Evolutionary conservation across 2,113 vertebrate genomes (phyloP).

Genomic region (Madoqua kirkii): DNA sequence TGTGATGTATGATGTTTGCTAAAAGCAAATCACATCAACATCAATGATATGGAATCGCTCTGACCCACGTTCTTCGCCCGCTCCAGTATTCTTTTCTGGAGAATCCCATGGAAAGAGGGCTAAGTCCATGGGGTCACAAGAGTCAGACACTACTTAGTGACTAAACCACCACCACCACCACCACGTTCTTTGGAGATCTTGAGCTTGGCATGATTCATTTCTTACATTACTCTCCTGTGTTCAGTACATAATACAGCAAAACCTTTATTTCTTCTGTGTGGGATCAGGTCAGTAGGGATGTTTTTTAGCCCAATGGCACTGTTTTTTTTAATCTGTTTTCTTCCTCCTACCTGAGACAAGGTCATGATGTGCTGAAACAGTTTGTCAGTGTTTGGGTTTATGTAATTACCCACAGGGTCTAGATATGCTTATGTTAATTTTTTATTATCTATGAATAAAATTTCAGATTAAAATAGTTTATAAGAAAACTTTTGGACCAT

Average conservation of each 20-base stretch:
- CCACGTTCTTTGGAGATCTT: background rate
- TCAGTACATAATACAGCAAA: background rate
- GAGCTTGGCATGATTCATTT: background rate
- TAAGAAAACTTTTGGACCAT: background rate
- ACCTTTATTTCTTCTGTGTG: background rate
- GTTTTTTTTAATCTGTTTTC: background rate
- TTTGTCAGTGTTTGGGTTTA: background rate
- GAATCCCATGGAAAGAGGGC: background rate
- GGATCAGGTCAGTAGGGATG: background rate
- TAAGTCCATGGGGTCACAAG: background rate
- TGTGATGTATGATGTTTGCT: background rate
- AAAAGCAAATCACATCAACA: background rate
- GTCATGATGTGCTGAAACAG: background rate
- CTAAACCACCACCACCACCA: background rate
- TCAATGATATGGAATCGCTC: background rate
- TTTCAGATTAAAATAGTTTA: background rate
- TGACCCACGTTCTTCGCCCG: background rate
- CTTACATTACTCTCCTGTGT: background rate
- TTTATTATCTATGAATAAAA: background rate
- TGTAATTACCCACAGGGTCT: background rate
- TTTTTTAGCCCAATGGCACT: background rate
- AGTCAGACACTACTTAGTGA: background rate
- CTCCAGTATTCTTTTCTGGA: background rate
- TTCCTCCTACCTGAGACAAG: background rate
- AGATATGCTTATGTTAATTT: background rate